A percentile compares a stretch with the other conserved stretches of the same genome.
These are phyloP conservation scores for Platynereis dumerilii DNA, from an alignment of 2,888 invertebrate genomes.

Conservation along the genomic window DNA sequence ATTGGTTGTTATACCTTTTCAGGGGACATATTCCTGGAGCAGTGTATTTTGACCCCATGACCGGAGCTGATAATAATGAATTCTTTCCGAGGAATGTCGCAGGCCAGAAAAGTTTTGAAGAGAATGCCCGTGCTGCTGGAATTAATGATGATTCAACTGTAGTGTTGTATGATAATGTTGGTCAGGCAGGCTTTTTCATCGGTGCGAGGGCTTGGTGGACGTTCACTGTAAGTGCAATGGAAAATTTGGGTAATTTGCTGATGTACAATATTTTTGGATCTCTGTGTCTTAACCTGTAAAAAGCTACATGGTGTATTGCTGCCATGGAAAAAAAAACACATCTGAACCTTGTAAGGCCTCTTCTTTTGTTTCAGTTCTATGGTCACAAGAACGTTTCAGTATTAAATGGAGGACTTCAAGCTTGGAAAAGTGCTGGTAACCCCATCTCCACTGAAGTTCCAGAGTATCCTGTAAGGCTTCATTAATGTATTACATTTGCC, in stretches of 20 bases:
- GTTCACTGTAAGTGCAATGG: slow-evolving; percentile 41
- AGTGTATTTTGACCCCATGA: slow-evolving; percentile 41
- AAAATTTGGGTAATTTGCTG: no score
- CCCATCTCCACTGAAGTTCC: slow-evolving; percentile 24
- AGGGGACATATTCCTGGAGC: slow-evolving; percentile 48
- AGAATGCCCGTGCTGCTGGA: slow-evolving; percentile 38
- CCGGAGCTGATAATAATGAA: slow-evolving; percentile 37
- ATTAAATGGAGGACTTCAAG: slow-evolving; percentile 45
- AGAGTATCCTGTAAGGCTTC: not conserved
- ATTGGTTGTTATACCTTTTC: slow-evolving; percentile 4
- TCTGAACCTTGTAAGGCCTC: no score
- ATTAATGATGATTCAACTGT: slow-evolving; percentile 41
- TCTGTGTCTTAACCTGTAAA: no score
- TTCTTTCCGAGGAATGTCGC: slow-evolving; percentile 45
- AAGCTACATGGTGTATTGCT: no score
- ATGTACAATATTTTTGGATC: no score
- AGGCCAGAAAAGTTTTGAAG: slow-evolving; percentile 37
- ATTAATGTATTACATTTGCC: no score
- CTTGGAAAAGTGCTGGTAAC: slow-evolving; percentile 41
- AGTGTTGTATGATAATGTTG: slow-evolving; percentile 46
- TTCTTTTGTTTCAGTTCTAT: slow-evolving; percentile 42
- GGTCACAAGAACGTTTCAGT: slow-evolving; percentile 47
- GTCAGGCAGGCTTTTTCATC: slow-evolving; percentile 43
- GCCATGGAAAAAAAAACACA: no score
- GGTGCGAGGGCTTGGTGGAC: slow-evolving; percentile 51